Evolutionary conservation across 2,797 vertebrate genomes (phyloP).

Genomic region (Heterohyrax brucei): DNA sequence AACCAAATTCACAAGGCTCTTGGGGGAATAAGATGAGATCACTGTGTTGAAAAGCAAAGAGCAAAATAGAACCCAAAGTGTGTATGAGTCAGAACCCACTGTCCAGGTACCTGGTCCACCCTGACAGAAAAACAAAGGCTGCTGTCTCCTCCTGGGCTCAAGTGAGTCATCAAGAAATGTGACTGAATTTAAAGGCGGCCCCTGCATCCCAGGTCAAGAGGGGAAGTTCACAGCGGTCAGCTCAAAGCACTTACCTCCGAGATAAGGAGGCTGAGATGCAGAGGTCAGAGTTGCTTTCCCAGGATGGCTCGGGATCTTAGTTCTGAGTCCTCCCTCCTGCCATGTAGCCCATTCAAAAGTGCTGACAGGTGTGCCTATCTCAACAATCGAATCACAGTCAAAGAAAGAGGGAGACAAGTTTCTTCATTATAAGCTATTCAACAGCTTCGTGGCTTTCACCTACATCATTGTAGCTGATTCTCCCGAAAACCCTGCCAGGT

Average conservation of each 20-base stretch:
- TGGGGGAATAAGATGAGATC: neutral
- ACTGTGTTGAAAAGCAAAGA: neutral
- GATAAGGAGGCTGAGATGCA: neutral
- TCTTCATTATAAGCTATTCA: neutral
- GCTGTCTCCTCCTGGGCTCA: neutral
- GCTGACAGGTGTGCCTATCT: neutral
- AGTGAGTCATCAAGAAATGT: neutral
- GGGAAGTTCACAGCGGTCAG: neutral
- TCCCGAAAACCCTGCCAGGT: neutral
- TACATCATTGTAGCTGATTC: neutral
- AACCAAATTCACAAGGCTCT: neutral
- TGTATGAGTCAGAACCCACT: neutral
- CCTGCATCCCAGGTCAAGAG: neutral
- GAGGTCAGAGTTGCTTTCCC: neutral
- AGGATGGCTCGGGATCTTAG: neutral
- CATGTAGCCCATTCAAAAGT: neutral
- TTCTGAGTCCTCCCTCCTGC: neutral
- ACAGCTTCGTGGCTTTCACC: neutral
- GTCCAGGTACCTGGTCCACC: neutral
- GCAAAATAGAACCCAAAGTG: neutral
- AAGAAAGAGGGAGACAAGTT: neutral
- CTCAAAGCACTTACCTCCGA: neutral
- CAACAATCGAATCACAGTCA: neutral
- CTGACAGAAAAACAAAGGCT: neutral
- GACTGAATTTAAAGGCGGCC: neutral